phyloP scores from a whole-genome alignment of 2,888 invertebrate genomes.

The Tetrapedia diversipes region DNA sequence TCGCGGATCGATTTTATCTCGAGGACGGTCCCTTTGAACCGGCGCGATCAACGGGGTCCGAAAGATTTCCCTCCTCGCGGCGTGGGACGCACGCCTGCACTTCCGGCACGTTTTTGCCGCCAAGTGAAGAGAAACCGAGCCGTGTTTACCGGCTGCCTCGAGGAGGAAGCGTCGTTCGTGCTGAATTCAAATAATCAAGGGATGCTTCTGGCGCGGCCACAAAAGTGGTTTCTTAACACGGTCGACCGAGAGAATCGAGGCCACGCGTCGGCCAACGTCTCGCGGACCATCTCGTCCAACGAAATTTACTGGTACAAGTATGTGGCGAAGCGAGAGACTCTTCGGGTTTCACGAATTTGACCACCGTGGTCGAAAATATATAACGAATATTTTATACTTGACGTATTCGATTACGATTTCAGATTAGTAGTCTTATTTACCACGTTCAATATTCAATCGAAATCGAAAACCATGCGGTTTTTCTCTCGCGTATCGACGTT shows the following conservation, averaged over 20 bases:
- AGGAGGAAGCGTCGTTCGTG: constrained; percentile 38
- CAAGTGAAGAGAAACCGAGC: constrained; percentile 11
- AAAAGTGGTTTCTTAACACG: constrained; percentile 38
- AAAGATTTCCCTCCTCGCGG: constrained; percentile 15
- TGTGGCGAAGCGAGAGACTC: no score
- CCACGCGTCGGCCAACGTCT: not conserved
- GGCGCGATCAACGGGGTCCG: not conserved
- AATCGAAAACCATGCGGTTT: no score
- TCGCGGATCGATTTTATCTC: constrained; percentile 8
- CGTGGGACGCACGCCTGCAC: constrained; percentile 3
- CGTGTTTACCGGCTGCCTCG: constrained; percentile 44
- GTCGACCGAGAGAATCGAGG: not conserved
- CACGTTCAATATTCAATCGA: no score
- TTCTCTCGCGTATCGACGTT: no score
- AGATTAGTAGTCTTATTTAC: no score
- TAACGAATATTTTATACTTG: no score
- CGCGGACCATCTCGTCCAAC: not conserved
- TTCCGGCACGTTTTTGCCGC: constrained; percentile 38
- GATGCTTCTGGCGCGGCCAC: constrained; percentile 46
- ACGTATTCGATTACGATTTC: no score
- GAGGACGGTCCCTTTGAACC: constrained; percentile 9
- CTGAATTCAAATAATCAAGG: constrained; percentile 63
- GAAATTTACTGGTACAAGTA: no score
- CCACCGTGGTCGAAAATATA: no score
- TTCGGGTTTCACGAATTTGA: no score